Evolutionary conservation across 2,888 invertebrate species (phyloP), one percentile per base, ranked within the genome.

Genomic region (Drosophila parthenogenetica): DNA sequence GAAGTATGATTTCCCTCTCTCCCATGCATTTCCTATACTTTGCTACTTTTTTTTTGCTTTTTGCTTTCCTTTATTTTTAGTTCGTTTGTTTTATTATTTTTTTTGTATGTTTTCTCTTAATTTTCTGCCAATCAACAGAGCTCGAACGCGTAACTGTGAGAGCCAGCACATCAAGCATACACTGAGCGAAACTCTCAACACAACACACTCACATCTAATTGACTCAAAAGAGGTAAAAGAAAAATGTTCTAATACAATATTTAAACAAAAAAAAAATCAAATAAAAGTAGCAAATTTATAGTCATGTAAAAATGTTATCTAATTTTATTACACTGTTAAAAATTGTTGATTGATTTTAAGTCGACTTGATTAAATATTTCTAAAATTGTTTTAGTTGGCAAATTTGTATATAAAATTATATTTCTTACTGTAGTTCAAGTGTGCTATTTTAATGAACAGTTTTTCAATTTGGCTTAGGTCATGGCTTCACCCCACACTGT

Each of bases 1-100:
- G 85, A 89, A 79, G 90, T 90, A 74, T 90, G 89, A 87, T 74
- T 57, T 50, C 55, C 25, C 43, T 2, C 29, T 29, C 53, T 32
- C 46, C 29, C 60, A 43, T 54, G 17, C 39, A 59, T 53, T 42
- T 62, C 19, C 14, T 39, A 29, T 29, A 16, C 37, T 40, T 40
- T 10, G 48, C 48, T 53, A 37, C 5, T 49, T n/a, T 32, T 13
- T 51, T 7, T 32, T 13, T 54, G 8, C 7, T 3, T 29, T 29
- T 29, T 29, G 29, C 2, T 29, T 8, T 8, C 2, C 8, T 29
- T 29, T 29, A 29, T 8, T 57, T 35, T 39, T 49, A 25, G 50
- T 37, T 62, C 57, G 55, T 19, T 62, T 49, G 43, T 55, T 43
- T 29, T 29, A 37, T 25, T 40, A 48, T 45, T 60, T 35, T 58